These are phyloP conservation scores for Rhorus exstirpatorius DNA, from an alignment of 2,888 invertebrate genomes.

Conservation along the genomic window DNA sequence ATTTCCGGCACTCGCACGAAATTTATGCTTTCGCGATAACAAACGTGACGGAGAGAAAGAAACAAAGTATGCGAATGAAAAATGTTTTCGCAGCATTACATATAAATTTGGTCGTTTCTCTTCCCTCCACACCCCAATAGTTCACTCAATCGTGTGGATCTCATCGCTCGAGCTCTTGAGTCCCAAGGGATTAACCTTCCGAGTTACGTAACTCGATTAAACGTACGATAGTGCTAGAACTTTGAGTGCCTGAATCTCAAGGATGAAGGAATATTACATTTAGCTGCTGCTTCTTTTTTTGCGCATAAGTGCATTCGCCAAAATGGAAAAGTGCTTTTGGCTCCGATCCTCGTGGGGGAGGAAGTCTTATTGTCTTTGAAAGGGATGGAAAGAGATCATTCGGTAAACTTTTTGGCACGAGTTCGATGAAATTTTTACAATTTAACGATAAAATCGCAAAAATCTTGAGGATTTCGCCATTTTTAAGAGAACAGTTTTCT, in stretches of 20 bases:
- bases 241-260: too few species aligned
- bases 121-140: too few species aligned
- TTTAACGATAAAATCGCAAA: too few species aligned
- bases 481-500: too few species aligned
- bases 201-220: constrained; percentile 27
- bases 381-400: too few species aligned
- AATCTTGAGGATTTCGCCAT: too few species aligned
- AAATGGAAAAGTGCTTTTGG: constrained; percentile 21
- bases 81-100: too few species aligned
- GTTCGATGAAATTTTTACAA: neutral
- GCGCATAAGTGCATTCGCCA: constrained; percentile 1
- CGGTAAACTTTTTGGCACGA: constrained; percentile 14
- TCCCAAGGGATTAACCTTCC: neutral
- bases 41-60: constrained; percentile 3
- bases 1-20: constrained; percentile 42
- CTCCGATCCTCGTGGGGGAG: constrained; percentile 3
- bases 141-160: too few species aligned
- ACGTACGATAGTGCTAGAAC: too few species aligned
- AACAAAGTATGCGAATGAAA: neutral
- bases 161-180: neutral
- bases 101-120: constrained; percentile 4
- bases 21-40: constrained; percentile 16
- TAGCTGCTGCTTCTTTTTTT: neutral
- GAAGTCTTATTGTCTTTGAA: too few species aligned
- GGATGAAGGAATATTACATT: too few species aligned